Evolutionary conservation across 2,888 invertebrate species (phyloP), one percentile per base, ranked within the genome.

Genomic region (Eucera pruinosa): DNA sequence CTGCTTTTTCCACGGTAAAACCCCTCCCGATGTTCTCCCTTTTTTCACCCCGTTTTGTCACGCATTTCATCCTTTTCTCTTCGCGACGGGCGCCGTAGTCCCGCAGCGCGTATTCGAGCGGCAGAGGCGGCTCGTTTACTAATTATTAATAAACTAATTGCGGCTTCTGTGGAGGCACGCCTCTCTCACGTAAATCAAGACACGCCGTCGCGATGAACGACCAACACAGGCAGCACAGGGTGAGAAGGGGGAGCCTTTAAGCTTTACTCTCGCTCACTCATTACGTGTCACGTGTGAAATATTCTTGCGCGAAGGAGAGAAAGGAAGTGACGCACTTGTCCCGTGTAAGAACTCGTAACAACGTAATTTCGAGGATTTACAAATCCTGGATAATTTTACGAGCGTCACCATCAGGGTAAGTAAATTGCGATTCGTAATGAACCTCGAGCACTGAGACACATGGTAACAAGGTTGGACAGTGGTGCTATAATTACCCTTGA

Each of bases 131-230:
- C 88, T 88, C 87, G 90, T 90, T 90, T 88, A 87, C 89, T 90
- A 90, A 90, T 91, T 89, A 92, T 91, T 91, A 92, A 91, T 91
- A 91, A 91, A 91, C 91, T 91, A 91, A 91, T 91, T 91, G 91
- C 87, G 87, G 90, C 91, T 91, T 89, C 91, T 88, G 90, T 89
- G 79, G 76, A 79, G 86, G 73, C 89, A 90, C 91, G 90, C 91
- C 91, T 88, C 87, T 81, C 86, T 86, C 88, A 85, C 89, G 90
- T 91, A 90, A 91, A 92, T 91, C 91, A 92, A 91, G 90, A 89
- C 89, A 85, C 80, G 84, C 83, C 85, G 88, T 86, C 85, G 86
- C 84, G 82, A 81, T 73, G 74, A 78, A 74, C 82, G 76, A 61
- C 55, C 78, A 27, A 48, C 48, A 7, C 23, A 11, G 11, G 2